phyloP scores from a whole-genome alignment of 2,113 vertebrate genomes.

The Sapayoa aenigma region DNA sequence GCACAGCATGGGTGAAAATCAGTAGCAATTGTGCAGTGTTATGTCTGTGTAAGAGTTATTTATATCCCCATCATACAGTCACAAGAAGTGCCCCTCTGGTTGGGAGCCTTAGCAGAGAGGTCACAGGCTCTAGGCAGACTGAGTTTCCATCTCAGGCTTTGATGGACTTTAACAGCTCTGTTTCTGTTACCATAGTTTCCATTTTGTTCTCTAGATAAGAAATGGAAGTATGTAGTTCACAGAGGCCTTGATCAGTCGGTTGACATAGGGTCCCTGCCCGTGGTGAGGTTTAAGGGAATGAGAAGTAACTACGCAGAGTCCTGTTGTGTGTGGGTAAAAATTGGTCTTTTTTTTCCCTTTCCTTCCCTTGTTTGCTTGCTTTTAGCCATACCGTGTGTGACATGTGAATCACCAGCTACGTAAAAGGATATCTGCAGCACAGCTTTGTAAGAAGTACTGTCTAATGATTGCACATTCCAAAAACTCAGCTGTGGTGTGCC shows the following conservation, averaged over 20 bases:
- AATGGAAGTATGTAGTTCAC: constrained; percentile 3
- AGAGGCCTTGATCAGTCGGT: background rate
- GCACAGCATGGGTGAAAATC: background rate
- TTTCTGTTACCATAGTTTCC: constrained; percentile 17
- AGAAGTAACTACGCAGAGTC: background rate
- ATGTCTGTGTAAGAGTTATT: background rate
- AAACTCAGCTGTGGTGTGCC: background rate
- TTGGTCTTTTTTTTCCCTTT: background rate
- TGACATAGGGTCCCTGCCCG: constrained; percentile 3
- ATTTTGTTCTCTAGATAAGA: constrained; percentile 30
- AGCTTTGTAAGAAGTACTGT: background rate
- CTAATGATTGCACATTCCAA: background rate
- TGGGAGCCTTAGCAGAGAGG: background rate
- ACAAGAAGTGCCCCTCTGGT: background rate
- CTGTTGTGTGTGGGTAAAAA: background rate
- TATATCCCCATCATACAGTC: background rate
- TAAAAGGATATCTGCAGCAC: background rate
- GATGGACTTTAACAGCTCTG: background rate
- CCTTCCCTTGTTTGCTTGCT: background rate
- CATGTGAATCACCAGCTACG: background rate
- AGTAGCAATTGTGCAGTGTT: background rate
- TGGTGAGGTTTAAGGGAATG: constrained; percentile 17
- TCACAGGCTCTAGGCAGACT: background rate
- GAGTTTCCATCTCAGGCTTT: constrained; percentile 12
- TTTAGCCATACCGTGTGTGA: background rate